Conservation (phyloP, 1,140 invertebrate species). For the Zaprionus kolodkinae region DNA sequence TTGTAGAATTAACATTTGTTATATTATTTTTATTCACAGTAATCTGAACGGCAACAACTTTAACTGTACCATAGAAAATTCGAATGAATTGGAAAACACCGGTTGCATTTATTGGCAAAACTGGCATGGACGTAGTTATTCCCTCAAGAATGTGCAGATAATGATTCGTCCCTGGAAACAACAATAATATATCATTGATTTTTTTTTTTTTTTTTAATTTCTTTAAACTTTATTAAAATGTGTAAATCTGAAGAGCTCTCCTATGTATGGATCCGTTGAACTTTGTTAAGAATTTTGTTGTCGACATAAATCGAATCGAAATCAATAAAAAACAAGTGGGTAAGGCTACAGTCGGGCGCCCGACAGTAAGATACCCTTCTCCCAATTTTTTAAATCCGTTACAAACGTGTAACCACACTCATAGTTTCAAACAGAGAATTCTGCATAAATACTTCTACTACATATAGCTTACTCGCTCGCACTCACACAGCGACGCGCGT, state of each 20-base stretch:
- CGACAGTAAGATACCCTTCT: too few relatives aligned
- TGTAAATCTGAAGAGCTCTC: too few relatives aligned
- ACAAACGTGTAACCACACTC: too few relatives aligned
- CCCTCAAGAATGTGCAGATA: neutral
- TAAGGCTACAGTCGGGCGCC: too few relatives aligned
- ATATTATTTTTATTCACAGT: neutral
- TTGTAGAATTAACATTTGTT: too few relatives aligned
- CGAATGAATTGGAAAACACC: neutral
- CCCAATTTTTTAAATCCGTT: too few relatives aligned
- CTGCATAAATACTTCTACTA: too few relatives aligned
- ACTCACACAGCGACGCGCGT: too few relatives aligned
- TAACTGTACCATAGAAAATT: neutral
- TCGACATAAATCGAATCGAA: neutral
- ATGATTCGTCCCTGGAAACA: neutral
- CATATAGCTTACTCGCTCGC: too few relatives aligned
- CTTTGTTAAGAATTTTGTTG: neutral
- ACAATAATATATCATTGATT: neutral
- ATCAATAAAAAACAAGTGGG: constrained; percentile 30
- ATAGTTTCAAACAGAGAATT: too few relatives aligned
- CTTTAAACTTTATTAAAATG: neutral
- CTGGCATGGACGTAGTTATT: constrained; percentile 4
- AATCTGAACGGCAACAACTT: constrained; percentile 12
- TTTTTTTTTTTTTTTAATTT: too few relatives aligned
- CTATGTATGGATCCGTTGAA: too few relatives aligned
- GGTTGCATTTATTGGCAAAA: neutral